Base-by-base conservation (phyloP, 2,797 vertebrate genomes). In the Acropternis orthonyx region DNA sequence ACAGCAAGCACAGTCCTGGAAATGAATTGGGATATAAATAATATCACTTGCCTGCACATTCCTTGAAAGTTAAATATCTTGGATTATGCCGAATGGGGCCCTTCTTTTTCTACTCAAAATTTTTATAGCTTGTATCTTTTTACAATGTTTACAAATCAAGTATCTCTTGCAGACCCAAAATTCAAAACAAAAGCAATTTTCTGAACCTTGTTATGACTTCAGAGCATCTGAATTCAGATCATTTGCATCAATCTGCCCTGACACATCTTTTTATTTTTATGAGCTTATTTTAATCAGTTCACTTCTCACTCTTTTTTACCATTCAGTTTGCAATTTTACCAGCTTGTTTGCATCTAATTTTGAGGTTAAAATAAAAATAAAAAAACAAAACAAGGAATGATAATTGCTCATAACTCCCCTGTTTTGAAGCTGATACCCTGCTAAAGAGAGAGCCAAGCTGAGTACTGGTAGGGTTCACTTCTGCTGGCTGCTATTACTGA, bases 401-500 rank as follows among this genome's bases (percentile, higher is more conserved):
- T 18, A 85, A 88, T 44, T 54, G 37, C 58, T 91, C 84, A 65
- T 41, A 93, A 94, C 78, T 84, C 41, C 26, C 22, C 27, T 52
- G 4, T 81, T 95, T 88, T 61, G 75, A 91, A 89, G 85, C 62
- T 62, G 91, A 58, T 81, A 90, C 28, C 34, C 76, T 26, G 19
- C 34, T 59, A 72, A 87, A 94, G 68, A 73, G 67, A 85, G 93
- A 89, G 43, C 21, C 48, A 68, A 83, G 59, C 44, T 39, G 80
- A 88, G 89, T 51, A 76, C 48, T 55, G 87, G 78, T 55, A 46
- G 66, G 83, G 85, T 82, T 87, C 34, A 27, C 65, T 95, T 92
- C 71, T 95, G 54, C 91, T 75, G 63, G 77, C 84, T 87, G 85
- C 59, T 85, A 94, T 95, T 90, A 59, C 83, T 69, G 90, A 96